Conservation (phyloP, 2,113 vertebrate genomes). For the Ammodytes dubius region DNA sequence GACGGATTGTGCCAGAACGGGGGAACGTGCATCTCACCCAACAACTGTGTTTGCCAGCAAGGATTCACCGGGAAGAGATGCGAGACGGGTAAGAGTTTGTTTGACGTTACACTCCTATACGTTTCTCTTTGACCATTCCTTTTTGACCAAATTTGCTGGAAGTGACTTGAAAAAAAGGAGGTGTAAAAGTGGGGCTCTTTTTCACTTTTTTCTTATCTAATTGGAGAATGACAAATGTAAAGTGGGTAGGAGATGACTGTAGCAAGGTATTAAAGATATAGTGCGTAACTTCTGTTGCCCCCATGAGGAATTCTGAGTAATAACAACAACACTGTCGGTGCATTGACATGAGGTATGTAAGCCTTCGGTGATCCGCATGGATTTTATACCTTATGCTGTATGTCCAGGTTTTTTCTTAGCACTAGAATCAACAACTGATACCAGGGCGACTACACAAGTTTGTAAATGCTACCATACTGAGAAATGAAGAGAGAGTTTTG, state of each 20-base stretch:
- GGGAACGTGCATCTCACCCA: constrained; percentile 93
- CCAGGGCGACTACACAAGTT: too few species aligned
- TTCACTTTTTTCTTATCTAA: constrained; percentile 7
- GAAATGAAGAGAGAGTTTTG: not conserved
- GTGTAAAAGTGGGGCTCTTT: not conserved
- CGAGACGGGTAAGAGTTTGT: constrained; percentile 90
- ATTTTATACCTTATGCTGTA: too few species aligned
- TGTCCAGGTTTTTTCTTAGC: too few species aligned
- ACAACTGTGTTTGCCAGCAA: constrained; percentile 94
- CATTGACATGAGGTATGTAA: too few species aligned
- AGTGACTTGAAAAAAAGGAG: not conserved
- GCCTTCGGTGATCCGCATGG: too few species aligned
- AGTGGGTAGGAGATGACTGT: not conserved
- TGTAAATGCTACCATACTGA: too few species aligned
- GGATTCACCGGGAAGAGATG: constrained; percentile 96
- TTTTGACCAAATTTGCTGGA: constrained; percentile 9
- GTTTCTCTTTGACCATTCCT: not conserved
- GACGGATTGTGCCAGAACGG: constrained; percentile 95
- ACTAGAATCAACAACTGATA: too few species aligned
- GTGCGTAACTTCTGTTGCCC: too few species aligned
- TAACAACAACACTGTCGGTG: too few species aligned
- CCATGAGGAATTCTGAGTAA: too few species aligned
- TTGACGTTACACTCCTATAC: not conserved
- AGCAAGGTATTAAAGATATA: not conserved
- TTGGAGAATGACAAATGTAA: constrained; percentile 5